These are phyloP conservation scores for Rotaria macrura DNA, from an alignment of 2,888 invertebrate genomes.

Conservation along the genomic window DNA sequence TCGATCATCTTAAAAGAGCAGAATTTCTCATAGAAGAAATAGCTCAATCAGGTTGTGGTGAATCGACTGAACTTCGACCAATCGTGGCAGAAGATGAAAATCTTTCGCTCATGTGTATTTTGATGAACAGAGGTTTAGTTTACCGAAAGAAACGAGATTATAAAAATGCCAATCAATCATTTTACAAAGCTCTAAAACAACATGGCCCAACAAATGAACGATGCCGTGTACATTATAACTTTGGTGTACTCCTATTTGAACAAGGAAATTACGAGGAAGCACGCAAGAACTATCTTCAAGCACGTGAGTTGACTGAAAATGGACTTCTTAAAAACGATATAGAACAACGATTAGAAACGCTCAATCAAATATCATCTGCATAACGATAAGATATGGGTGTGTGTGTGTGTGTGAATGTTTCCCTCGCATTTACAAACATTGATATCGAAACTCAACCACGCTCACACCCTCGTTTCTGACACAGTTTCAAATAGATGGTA, in stretches of 20 bases:
- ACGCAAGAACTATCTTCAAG: too few species aligned
- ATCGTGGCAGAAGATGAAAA: background rate
- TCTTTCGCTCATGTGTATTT: background rate
- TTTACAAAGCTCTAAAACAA: background rate
- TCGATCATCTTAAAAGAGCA: background rate
- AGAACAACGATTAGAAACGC: too few species aligned
- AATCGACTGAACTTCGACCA: background rate
- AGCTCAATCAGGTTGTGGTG: background rate
- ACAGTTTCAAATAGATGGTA: too few species aligned
- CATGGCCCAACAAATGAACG: background rate
- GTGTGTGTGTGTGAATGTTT: too few species aligned
- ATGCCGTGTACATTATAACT: background rate
- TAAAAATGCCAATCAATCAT: background rate
- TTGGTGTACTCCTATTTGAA: background rate
- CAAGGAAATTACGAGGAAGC: too few species aligned
- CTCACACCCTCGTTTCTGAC: too few species aligned
- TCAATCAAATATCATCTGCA: too few species aligned
- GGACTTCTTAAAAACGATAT: too few species aligned
- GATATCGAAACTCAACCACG: too few species aligned
- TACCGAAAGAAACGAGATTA: background rate
- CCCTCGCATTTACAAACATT: too few species aligned
- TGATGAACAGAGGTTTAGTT: background rate
- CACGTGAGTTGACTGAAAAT: too few species aligned
- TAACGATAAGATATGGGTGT: too few species aligned
- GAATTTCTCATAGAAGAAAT: background rate